Evolutionary conservation across 2,888 invertebrate genomes (phyloP).

Genomic region (Didymodactylos carnosus): DNA sequence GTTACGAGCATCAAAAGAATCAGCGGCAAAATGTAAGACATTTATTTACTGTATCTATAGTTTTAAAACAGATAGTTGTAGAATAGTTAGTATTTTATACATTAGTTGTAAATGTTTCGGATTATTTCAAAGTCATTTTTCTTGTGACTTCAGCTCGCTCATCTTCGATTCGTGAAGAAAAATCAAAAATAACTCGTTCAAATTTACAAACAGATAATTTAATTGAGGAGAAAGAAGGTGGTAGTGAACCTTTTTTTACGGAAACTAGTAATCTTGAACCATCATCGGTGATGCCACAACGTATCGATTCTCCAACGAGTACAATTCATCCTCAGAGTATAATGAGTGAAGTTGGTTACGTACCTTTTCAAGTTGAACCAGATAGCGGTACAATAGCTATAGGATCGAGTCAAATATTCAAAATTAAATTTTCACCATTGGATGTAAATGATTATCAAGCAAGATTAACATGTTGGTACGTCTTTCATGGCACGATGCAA

Average conservation of each 20-base stretch:
- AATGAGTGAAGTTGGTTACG: conserved; percentile 21
- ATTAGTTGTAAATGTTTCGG: too few relatives aligned
- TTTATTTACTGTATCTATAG: too few relatives aligned
- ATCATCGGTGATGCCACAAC: too few relatives aligned
- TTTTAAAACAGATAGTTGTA: too few relatives aligned
- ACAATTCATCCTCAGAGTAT: background rate
- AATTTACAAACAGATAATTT: background rate
- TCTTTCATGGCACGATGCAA: background rate
- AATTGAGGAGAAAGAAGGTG: background rate
- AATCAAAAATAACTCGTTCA: too few relatives aligned
- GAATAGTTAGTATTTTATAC: too few relatives aligned
- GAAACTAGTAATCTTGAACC: background rate
- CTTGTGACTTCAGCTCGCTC: too few relatives aligned
- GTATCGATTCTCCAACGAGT: background rate
- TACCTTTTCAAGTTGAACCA: conserved; percentile 33
- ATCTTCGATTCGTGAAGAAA: too few relatives aligned
- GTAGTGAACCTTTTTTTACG: background rate
- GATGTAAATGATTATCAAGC: conserved; percentile 31
- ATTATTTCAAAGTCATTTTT: too few relatives aligned
- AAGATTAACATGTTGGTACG: conserved; percentile 30
- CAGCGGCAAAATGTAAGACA: too few relatives aligned
- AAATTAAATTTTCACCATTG: conserved; percentile 25
- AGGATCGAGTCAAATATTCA: conserved; percentile 24
- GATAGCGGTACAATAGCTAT: conserved; percentile 25
- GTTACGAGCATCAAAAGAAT: too few relatives aligned